phyloP scores from a whole-genome alignment of 1,140 invertebrate species.

The Chironomus tepperi region DNA sequence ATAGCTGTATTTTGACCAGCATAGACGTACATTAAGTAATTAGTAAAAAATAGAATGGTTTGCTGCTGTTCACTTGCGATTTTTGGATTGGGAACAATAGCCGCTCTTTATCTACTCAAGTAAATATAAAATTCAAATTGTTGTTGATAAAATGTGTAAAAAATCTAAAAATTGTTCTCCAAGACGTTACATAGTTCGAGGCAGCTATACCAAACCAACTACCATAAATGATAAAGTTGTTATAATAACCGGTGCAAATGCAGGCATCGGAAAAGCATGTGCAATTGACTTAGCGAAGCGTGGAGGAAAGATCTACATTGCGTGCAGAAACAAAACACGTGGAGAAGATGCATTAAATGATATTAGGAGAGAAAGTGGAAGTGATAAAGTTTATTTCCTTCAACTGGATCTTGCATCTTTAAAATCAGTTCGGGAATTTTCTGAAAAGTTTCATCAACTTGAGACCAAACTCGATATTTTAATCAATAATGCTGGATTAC shows the following conservation, averaged over 20 bases:
- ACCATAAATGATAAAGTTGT: slow-evolving; percentile 59
- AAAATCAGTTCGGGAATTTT: slow-evolving; percentile 68
- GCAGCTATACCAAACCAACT: slow-evolving; percentile 40
- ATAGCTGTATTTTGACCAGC: no score
- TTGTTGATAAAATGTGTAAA: no score
- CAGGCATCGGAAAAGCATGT: slow-evolving; percentile 81
- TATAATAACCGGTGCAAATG: slow-evolving; percentile 78
- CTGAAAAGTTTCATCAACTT: slow-evolving; percentile 37
- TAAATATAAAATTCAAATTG: no score
- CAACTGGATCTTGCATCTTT: slow-evolving; percentile 73
- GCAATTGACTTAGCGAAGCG: slow-evolving; percentile 60
- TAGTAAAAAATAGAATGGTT: no score
- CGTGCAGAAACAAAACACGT: slow-evolving; percentile 64
- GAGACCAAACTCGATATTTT: slow-evolving; percentile 63
- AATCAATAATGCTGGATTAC: slow-evolving; percentile 86
- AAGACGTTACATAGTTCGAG: slow-evolving; percentile 48
- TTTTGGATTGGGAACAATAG: no score
- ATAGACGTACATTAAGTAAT: no score
- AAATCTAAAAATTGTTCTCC: slow-evolving; percentile 34
- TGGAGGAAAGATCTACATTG: slow-evolving; percentile 71
- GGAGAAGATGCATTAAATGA: slow-evolving; percentile 54
- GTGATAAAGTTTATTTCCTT: slow-evolving; percentile 73
- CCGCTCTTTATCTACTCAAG: no score
- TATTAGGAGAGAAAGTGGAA: slow-evolving; percentile 65
- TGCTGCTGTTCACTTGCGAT: no score